phyloP scores from a whole-genome alignment of 2,888 invertebrate species.

The Drosophila kanekoi region DNA sequence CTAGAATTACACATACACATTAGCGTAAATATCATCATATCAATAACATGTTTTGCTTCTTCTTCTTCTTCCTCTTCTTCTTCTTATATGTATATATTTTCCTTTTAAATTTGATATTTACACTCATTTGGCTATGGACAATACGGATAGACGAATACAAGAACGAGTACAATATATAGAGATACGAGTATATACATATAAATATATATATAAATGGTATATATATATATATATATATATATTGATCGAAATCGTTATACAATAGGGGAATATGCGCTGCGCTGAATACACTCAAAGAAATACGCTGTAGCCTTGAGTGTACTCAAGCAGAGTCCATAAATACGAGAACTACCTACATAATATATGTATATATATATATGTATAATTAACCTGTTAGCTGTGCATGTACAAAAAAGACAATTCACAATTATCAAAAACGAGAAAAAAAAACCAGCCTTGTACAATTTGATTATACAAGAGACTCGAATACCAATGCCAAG shows the following conservation, averaged over 20 bases:
- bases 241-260: slow-evolving; percentile 27
- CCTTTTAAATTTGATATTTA: slow-evolving; percentile 31
- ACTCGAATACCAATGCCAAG: slow-evolving; percentile 42
- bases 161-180: slow-evolving; percentile 38
- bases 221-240: slow-evolving; percentile 3
- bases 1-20: slow-evolving; percentile 37
- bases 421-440: slow-evolving; percentile 47
- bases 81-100: neutral
- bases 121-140: slow-evolving; percentile 42
- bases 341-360: slow-evolving; percentile 17
- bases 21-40: slow-evolving; percentile 27
- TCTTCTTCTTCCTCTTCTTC: neutral
- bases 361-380: neutral
- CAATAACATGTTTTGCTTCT: slow-evolving; percentile 15
- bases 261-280: neutral
- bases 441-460: slow-evolving; percentile 25
- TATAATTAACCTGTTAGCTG: slow-evolving; percentile 38
- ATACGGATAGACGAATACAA: slow-evolving; percentile 33
- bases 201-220: slow-evolving; percentile 19
- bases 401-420: slow-evolving; percentile 47
- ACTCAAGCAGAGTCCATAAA: slow-evolving; percentile 16
- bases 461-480: slow-evolving; percentile 53
- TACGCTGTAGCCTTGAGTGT: slow-evolving; percentile 3
- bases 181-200: slow-evolving; percentile 34
- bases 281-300: slow-evolving; percentile 17